Evolutionary conservation across 2,888 invertebrate species (phyloP), one percentile per base, ranked within the genome.

Genomic region (Campoplex nolae): DNA sequence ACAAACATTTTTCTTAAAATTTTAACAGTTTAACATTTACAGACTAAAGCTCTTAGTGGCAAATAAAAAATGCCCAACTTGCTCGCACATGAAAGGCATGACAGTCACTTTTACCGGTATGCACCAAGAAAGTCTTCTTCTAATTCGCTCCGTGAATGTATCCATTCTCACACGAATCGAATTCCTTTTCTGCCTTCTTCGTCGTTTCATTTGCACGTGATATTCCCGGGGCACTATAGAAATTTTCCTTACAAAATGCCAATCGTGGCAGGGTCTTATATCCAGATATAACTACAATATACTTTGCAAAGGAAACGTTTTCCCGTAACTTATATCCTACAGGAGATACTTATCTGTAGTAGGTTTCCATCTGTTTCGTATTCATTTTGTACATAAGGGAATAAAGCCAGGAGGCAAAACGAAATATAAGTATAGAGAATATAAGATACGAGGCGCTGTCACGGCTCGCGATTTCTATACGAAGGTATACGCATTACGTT

Each of bases 161-260:
- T 56, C 54, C 62, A 18, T 77, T 86, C 42, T 77, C 45, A 32
- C 42, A 62, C 78, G 54, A 86, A 81, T 81, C 48, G 38, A 56
- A 54, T 28, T 28, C 48, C 38, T 54, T 80, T 32, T 62, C 13
- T 45, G 9, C 58, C 3, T 28, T 11, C 28, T 68, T 56, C 23
- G 45, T 35, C 42, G 45, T 54, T 78, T 54, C 28, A 67, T 74
- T 84, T 81, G 58, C 67, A 78, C 48, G 54, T 68, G 56, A 81
- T 76, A 35, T 71, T 67, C 56, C 58, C 28, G 45, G 56, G 67
- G 76, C 48, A 35, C 51, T 68, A 38, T 42, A 70, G 58, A 54
- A 73, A 18, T 38, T 80, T 81, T 74, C 23, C 67, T 74, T 81
- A 62, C 67, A 81, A 84, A 77, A 86, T 81, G 77, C 77, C 86